Evolutionary conservation across 2,113 vertebrate species (phyloP), one percentile per base, ranked within the genome.

Genomic region (Grus americana): DNA sequence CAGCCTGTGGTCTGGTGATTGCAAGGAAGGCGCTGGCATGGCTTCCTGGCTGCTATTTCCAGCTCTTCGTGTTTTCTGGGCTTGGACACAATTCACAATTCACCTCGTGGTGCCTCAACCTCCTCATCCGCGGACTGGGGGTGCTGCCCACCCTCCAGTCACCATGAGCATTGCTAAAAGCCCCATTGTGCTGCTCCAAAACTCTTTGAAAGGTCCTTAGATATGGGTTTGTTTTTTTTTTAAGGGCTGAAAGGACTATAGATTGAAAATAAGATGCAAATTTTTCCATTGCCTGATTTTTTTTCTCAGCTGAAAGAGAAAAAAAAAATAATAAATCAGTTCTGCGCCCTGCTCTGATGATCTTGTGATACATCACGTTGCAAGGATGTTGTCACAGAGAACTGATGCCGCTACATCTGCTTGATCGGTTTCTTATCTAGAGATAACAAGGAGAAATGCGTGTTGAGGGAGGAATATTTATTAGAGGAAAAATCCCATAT

Each of bases 111-210:
- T 42, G 62, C 79, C 79, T 67, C 15, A 5, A 27, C 21, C 65
- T 81, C 80, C 80, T 91, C 74, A 61, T 16, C 40, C 2, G 0
- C 73, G 68, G 32, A 4, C n/a, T 27, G 30, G 19, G 61, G 29
- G n/a, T 63, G 55, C 63, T 73, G 47, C 29, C 67, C 0, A 0
- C 36, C 38, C 55, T 40, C n/a, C 47, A n/a, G 9, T 57, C 36
- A 36, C 73, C n/a, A 2, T 4, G 1, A 36, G 36, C 40, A 21
- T 12, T 26, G 52, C 40, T 55, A 21, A 63, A 68, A 72, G 3
- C 23, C 30, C 44, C 52, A 4, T 22, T n/a, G 34, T 62, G 55
- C 61, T n/a, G 29, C 57, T 63, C 47, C 29, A 23, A 42, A 79
- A n/a, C 47, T 30, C 62, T 65, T 29, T 1, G 1, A 29, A 63